Evolutionary conservation across 1,140 invertebrate genomes (phyloP), one percentile per base, ranked within the genome.

Genomic region (Drosophila auraria): DNA sequence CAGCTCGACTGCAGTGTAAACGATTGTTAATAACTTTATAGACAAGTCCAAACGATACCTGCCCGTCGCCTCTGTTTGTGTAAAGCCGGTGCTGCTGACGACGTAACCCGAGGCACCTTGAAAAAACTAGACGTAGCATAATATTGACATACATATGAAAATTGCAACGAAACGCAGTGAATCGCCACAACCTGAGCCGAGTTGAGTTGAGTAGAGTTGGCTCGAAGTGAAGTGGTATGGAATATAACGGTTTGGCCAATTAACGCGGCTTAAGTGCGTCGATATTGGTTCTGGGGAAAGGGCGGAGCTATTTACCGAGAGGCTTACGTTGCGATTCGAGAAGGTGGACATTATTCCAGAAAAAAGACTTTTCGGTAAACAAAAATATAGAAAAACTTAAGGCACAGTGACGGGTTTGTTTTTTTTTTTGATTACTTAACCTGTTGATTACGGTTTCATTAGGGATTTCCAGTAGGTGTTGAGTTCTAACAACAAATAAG

Each of bases 131-230:
- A 80, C 62, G 56, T 70, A 79, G 64, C 76, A 83, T 77, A 87
- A 82, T 86, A 86, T 86, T 86, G 83, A 87, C 76, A 87, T 76
- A 87, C 83, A 87, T 78, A 75, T 74, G 72, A 83, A 77, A 74
- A 83, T 75, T 81, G 42, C 54, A 69, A 15, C 72, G 59, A 81
- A 86, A 36, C 38, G 70, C n/a, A 70, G 33, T 30, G 47, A 70
- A 42, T 68, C 66, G 47, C 49, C 36, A 42, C 68, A 36, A 74
- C 50, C 36, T 54, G 54, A 42, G 45, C 17, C 20, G 25, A 40
- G 25, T 69, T 30, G 33, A 54, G 30, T 38, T 14, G 30, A 66
- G 30, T 40, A 33, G 15, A 38, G 25, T 56, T 59, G 23, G 14
- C 2, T 47, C 23, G 38, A 11, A 27, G 49, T 54, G 49, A 25